Percentiles rank a stretch among this genome's conserved stretches.
Evolutionary conservation across 2,113 vertebrate genomes (phyloP).

Genomic region (Syrrhaptes paradoxus): DNA sequence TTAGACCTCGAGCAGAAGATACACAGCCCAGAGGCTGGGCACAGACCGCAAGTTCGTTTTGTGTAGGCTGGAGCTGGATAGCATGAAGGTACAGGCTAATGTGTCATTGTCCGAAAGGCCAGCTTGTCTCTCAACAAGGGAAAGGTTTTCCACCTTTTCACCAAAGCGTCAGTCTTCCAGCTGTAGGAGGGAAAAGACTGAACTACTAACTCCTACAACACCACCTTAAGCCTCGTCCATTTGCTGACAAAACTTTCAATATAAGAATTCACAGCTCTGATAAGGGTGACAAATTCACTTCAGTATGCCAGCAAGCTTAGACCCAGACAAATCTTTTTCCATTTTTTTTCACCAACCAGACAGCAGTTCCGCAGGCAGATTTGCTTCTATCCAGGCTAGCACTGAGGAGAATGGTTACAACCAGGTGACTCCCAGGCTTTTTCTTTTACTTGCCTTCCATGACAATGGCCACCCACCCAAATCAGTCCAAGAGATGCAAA

Average conservation of each 20-base stretch:
- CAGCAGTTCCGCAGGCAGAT: neutral
- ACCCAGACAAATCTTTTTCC: neutral
- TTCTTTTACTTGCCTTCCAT: neutral
- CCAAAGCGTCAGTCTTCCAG: neutral
- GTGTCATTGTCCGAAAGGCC: neutral
- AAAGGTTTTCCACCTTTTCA: neutral
- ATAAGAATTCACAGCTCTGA: neutral
- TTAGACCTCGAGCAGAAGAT: neutral
- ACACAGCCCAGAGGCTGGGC: neutral
- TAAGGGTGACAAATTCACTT: neutral
- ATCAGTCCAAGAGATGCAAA: neutral
- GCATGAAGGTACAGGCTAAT: accelerated
- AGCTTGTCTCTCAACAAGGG: neutral
- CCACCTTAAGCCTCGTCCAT: neutral
- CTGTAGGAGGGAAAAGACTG: neutral
- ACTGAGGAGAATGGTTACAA: neutral
- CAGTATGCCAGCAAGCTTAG: neutral
- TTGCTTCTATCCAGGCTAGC: neutral
- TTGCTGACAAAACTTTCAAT: neutral
- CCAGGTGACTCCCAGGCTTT: neutral
- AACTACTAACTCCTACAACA: neutral
- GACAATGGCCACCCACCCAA: neutral
- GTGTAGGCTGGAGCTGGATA: neutral
- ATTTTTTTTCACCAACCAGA: neutral
- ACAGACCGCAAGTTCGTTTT: neutral